Evolutionary conservation across 2,113 vertebrate genomes (phyloP), one percentile per base, ranked within the genome.

Genomic region (Prolemur simus): DNA sequence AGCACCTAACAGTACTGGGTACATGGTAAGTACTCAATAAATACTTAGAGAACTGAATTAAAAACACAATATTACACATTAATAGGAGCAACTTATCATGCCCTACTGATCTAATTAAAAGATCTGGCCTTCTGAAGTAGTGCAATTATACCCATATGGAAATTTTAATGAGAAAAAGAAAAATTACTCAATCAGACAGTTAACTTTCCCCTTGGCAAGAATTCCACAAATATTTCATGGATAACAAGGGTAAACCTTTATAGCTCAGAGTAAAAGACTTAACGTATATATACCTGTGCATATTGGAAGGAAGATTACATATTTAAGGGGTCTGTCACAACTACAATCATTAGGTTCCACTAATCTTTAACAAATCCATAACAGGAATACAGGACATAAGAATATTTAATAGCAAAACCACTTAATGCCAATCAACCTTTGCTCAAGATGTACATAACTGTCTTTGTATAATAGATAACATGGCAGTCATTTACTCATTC

Each of bases 91-190:
- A 96, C 76, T 96, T 96, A 97, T 96, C 93, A 95, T 87, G 89
- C 25, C 76, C 74, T 92, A 96, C 94, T 18, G 20, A 97, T 97
- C 83, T 97, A 98, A 98, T 97, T 96, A 98, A 96, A 98, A 97
- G 96, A 95, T 95, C 77, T 92, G 91, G 97, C 74, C 95, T 96
- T 95, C 97, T 96, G 80, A 97, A 97, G 92, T 42, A 96, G 39
- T 76, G 8, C 80, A 97, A 96, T 93, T 96, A 93, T 93, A 89
- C 80, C 87, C 95, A 87, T 88, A 93, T 74, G 95, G 89, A 97
- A 97, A 96, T 85, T 76, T 96, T 97, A 98, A 98, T 96, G 87
- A 98, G 97, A 97, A 97, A 97, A 98, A 97, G 93, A 97, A 97
- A 97, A 97, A 98, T 95, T 91, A 98, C 91, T 78, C 76, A 95